Evolutionary conservation across 2,113 vertebrate species (phyloP).

Genomic region (Tangachromis dhanisi): DNA sequence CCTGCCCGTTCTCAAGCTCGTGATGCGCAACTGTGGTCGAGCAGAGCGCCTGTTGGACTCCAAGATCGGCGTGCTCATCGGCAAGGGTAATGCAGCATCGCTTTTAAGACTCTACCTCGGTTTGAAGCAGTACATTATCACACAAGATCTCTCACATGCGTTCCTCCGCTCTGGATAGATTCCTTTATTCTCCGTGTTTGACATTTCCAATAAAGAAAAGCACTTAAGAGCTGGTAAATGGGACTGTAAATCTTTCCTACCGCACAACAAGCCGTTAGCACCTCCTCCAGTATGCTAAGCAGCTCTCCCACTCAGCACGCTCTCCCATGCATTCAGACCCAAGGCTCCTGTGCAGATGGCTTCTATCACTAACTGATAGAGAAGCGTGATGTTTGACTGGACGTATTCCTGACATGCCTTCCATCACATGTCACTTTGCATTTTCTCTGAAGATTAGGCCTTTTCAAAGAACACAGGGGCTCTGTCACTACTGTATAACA

Average conservation of each 20-base stretch:
- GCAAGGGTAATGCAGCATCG: conserved; percentile 80
- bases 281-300: not conserved
- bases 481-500: not conserved
- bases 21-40: conserved; percentile 87
- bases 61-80: conserved; percentile 94
- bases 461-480: not conserved
- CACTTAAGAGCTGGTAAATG: conserved; percentile 4
- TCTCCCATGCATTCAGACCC: not conserved
- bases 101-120: not conserved
- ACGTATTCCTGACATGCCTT: conserved; percentile 14
- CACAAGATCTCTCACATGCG: not conserved
- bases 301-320: not conserved
- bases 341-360: not conserved
- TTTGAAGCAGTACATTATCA: not conserved
- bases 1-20: conserved; percentile 89
- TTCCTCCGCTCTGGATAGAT: not conserved
- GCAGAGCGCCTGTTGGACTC: conserved; percentile 90
- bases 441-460: not conserved
- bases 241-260: not conserved
- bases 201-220: conserved; percentile 3
- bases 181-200: not conserved
- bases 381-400: not conserved
- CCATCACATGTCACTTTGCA: conserved; percentile 3
- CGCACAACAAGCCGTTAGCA: not conserved
- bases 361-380: not conserved